Conservation (phyloP, 2,888 invertebrate species). For the Choristoneura rosaceana region DNA sequence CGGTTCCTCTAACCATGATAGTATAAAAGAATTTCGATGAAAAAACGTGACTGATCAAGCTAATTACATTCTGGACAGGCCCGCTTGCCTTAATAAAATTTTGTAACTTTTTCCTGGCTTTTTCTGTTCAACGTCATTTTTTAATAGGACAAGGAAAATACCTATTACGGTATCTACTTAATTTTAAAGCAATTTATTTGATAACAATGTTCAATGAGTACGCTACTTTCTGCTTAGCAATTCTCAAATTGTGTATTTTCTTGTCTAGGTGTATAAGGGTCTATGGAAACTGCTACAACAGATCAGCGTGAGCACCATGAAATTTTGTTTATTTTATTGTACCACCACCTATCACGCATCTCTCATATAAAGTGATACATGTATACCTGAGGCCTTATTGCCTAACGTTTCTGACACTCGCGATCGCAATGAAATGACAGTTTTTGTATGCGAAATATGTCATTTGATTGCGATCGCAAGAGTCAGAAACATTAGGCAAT, state of each 20-base stretch:
- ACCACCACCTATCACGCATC: no score
- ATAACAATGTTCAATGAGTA: not conserved
- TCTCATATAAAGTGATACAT: no score
- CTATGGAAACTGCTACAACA: no score
- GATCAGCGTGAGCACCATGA: no score
- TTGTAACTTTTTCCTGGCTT: slow-evolving; percentile 28
- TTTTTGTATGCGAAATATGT: no score
- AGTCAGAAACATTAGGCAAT: no score
- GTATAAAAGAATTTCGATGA: slow-evolving; percentile 61
- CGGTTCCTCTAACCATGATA: slow-evolving; percentile 59
- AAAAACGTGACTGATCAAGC: slow-evolving; percentile 53
- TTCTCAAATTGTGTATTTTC: not conserved
- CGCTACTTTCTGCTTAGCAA: not conserved
- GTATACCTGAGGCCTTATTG: no score
- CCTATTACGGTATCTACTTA: slow-evolving; percentile 10
- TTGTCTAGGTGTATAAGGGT: no score
- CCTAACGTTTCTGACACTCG: no score
- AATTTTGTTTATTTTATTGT: no score
- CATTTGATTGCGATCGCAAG: no score
- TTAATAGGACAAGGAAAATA: slow-evolving; percentile 26
- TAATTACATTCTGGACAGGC: slow-evolving; percentile 44
- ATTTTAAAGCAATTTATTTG: slow-evolving; percentile 9
- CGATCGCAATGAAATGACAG: no score
- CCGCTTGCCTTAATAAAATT: slow-evolving; percentile 40
- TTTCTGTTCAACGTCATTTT: slow-evolving; percentile 33